Base-by-base conservation (phyloP, 2,797 vertebrate genomes). In the Enteromius argenteus region DNA sequence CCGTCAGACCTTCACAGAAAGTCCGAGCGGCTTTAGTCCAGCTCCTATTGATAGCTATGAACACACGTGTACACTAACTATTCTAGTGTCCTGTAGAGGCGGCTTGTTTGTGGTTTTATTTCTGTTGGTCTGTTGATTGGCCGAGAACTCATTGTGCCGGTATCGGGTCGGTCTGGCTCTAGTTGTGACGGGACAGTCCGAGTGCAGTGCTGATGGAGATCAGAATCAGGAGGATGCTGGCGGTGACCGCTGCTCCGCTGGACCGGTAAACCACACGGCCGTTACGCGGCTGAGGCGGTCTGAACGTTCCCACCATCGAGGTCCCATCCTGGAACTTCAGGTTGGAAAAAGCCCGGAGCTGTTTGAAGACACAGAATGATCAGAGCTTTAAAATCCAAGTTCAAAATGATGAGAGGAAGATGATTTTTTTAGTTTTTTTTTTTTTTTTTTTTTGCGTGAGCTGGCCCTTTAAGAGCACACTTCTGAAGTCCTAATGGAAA, bases 341-440 rank as follows among this genome's bases (percentile, higher is more conserved):
- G 13, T 84, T 15, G 0, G 95, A 96, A 89, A 97, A 97, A 0
- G n/a, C 87, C 1, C 19, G 21, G n/a, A 97, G 91, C 97, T 97
- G 92, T 1, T 21, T 42, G 77, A 60, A 56, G 32, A 84, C 32
- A 84, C n/a, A 83, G 11, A 84, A 56, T 79, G 1, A 62, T 42
- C 7, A 4, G 19, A 37, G 11, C 74, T 21, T 60, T 19, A 49
- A 79, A n/a, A 77, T 14, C 58, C 68, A 44, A 11, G 15, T 62
- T 37, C 9, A 9, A 8, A 9, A 64, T 5, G 0, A 23, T 23
- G 14, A 64, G 14, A 30, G 27, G 60, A 30, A 30, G 58, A 2
- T 42, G 1, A 60, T 15, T 15, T 27, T 27, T 27, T n/a, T n/a
- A n/a, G n/a, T n/a, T n/a, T 39, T 7, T 7, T 39, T 37, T 5